Conservation (phyloP, 2,888 invertebrate genomes). For the Melanotus villosus region DNA sequence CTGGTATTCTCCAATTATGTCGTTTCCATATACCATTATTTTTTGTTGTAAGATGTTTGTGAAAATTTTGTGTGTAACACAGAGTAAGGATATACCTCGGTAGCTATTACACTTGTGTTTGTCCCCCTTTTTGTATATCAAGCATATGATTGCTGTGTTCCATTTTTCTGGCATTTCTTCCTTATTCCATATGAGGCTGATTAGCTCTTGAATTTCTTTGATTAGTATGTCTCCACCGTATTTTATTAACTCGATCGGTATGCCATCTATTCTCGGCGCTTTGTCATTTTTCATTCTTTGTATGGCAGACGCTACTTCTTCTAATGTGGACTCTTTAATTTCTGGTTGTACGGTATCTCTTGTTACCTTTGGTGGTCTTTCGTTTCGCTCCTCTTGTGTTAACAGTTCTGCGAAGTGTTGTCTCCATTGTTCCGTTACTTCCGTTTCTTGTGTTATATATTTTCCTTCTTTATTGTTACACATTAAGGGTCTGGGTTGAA, state of each 20-base stretch:
- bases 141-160: too few relatives aligned
- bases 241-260: too few relatives aligned
- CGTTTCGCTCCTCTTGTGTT: not conserved
- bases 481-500: not conserved
- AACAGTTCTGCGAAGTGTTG: not conserved
- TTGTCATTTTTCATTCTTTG: not conserved
- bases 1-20: not conserved
- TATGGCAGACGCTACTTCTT: not conserved
- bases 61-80: too few relatives aligned
- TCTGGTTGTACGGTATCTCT: not conserved
- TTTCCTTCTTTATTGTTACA: not conserved
- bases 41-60: too few relatives aligned
- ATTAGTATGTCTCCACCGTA: too few relatives aligned
- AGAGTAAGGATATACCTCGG: too few relatives aligned
- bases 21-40: too few relatives aligned
- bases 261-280: not conserved
- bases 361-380: not conserved
- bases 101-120: too few relatives aligned
- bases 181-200: too few relatives aligned
- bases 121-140: too few relatives aligned
- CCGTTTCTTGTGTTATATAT: not conserved
- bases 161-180: too few relatives aligned
- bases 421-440: not conserved
- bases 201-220: too few relatives aligned
- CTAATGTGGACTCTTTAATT: not conserved